A percentile compares a stretch with the other conserved stretches of the same genome.
phyloP scores from a whole-genome alignment of 2,113 vertebrate species.

The Capreolus pygargus region DNA sequence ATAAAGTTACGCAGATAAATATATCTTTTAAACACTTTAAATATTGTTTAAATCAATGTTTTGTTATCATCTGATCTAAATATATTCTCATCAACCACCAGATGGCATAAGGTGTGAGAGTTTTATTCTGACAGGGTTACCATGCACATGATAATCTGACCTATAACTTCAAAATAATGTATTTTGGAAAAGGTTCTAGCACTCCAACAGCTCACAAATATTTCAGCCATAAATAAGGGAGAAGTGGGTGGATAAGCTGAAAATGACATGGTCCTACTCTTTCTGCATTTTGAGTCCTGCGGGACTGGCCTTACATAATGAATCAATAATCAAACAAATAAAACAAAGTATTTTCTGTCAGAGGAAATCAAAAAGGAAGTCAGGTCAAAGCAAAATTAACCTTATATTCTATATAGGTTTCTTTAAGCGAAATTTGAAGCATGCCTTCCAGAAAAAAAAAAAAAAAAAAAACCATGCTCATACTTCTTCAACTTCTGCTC shows the following conservation, averaged over 20 bases:
- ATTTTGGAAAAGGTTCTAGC: neutral
- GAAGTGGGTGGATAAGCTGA: conserved; percentile 5
- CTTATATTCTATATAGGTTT: conserved; percentile 23
- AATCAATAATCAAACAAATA: conserved; percentile 39
- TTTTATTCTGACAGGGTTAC: neutral
- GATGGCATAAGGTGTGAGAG: conserved; percentile 72
- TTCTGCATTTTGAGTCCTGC: neutral
- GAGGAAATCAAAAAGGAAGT: conserved; percentile 59
- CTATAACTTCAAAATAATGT: neutral
- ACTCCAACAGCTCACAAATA: neutral
- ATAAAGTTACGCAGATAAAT: neutral
- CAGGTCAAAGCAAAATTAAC: conserved; percentile 61
- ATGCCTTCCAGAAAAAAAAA: neutral
- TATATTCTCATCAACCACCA: conserved; percentile 69
- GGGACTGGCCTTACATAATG: conserved; percentile 37
- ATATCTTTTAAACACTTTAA: neutral
- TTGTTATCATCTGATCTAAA: neutral
- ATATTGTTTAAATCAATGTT: neutral
- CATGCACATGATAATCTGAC: conserved; percentile 39
- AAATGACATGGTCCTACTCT: conserved; percentile 40
- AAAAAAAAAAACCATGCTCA: neutral
- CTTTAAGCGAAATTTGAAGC: conserved; percentile 13
- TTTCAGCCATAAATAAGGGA: neutral
- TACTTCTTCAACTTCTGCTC: conserved; percentile 23
- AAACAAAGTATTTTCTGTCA: conserved; percentile 57